Conservation (phyloP, 2,113 vertebrate genomes). For the Tragelaphus scriptus region DNA sequence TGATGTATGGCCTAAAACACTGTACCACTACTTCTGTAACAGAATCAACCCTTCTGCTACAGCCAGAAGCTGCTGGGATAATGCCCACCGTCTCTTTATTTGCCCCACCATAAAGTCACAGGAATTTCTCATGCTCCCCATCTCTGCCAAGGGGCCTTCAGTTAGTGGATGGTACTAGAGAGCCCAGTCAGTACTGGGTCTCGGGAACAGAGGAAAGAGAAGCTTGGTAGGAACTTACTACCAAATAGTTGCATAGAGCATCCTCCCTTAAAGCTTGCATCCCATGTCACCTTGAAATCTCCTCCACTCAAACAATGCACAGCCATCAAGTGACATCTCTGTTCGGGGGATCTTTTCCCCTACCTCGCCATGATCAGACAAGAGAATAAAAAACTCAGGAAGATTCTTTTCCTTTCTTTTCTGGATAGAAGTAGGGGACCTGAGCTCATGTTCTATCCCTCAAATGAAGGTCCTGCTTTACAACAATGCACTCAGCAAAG, state of each 20-base stretch:
- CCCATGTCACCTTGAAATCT: background rate
- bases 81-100: background rate
- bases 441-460: background rate
- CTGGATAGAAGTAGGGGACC: background rate
- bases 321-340: background rate
- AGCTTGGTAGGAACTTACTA: too few species aligned
- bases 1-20: background rate
- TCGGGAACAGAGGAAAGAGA: background rate
- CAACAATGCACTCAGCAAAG: background rate
- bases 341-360: background rate
- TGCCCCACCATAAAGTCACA: background rate
- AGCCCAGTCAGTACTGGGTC: background rate
- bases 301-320: background rate
- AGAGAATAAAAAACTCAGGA: background rate
- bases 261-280: background rate
- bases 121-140: background rate
- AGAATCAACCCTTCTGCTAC: background rate
- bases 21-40: background rate
- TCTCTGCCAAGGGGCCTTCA: background rate
- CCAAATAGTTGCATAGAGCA: background rate
- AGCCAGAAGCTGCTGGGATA: background rate
- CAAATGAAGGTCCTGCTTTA: background rate
- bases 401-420: background rate
- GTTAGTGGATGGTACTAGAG: background rate
- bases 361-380: background rate